Percentiles rank a stretch among this genome's conserved stretches.
Evolutionary conservation across 2,888 invertebrate genomes (phyloP).

Genomic region (Hydropsyche betteni): DNA sequence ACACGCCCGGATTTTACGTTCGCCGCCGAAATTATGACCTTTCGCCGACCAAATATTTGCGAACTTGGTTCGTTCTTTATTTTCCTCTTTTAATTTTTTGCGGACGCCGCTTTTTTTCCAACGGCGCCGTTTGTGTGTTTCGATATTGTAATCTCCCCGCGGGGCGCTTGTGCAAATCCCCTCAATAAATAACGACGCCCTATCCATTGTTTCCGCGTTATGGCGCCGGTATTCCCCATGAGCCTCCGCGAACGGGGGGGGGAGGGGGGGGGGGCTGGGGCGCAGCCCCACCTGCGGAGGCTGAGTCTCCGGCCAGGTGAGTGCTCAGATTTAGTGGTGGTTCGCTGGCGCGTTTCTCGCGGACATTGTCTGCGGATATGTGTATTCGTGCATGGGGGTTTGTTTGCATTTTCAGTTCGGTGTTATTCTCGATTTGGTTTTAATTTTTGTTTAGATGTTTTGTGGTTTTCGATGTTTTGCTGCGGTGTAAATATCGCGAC

Average conservation of each 20-base stretch:
- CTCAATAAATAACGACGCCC: constrained; percentile 36
- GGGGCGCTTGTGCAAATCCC: constrained; percentile 33
- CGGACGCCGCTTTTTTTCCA: neutral
- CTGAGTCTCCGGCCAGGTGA: constrained; percentile 36
- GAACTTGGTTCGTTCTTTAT: too few relatives aligned
- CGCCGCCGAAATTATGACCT: too few relatives aligned
- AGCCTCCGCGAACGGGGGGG: neutral
- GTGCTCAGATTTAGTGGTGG: constrained; percentile 36
- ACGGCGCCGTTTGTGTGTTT: constrained; percentile 24
- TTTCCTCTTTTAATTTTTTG: too few relatives aligned
- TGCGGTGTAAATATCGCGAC: too few relatives aligned
- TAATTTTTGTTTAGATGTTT: too few relatives aligned
- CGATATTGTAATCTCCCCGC: constrained; percentile 31
- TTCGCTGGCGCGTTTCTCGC: constrained; percentile 30
- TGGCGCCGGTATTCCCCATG: neutral
- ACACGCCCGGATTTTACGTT: too few relatives aligned
- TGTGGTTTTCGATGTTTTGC: too few relatives aligned
- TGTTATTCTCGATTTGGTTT: too few relatives aligned
- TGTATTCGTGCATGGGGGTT: too few relatives aligned
- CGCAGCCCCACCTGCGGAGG: neutral
- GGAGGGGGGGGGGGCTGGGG: constrained; percentile 7
- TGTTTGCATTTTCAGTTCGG: too few relatives aligned
- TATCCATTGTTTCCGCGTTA: constrained; percentile 38
- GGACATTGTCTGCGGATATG: neutral
- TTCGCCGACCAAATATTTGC: too few relatives aligned